phyloP scores from a whole-genome alignment of 2,797 vertebrate genomes.

The Pygocentrus nattereri region DNA sequence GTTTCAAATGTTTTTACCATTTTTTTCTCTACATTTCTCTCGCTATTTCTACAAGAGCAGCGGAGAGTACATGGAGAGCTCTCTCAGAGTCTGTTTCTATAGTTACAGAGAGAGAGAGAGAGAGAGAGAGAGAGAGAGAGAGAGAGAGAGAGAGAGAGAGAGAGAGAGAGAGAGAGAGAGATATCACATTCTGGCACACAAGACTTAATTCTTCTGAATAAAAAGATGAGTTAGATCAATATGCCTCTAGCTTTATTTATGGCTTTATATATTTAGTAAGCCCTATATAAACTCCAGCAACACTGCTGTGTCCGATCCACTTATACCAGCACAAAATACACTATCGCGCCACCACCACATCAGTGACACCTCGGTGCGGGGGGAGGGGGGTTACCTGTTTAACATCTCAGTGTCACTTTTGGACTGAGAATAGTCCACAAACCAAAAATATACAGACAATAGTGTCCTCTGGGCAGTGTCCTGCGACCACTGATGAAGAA shows the following conservation, averaged over 20 bases:
- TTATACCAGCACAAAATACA: too few species aligned
- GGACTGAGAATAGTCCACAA: too few species aligned
- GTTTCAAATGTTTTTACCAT: not conserved
- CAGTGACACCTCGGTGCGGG: too few species aligned
- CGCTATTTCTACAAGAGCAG: not conserved
- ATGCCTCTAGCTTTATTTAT: not conserved
- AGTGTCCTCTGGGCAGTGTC: too few species aligned
- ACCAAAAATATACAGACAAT: too few species aligned
- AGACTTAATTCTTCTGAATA: too few species aligned
- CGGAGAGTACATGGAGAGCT: slow-evolving; percentile 24
- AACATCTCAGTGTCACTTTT: too few species aligned
- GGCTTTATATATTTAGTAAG: not conserved
- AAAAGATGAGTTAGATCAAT: not conserved
- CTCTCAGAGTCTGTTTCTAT: slow-evolving; percentile 70
- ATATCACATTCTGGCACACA: not conserved
- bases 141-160: not conserved
- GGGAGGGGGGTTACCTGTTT: too few species aligned
- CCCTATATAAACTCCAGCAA: not conserved
- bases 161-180: not conserved
- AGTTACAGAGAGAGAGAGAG: slow-evolving; percentile 61
- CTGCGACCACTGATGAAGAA: too few species aligned
- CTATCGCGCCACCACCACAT: too few species aligned
- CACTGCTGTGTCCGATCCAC: too few species aligned
- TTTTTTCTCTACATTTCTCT: not conserved
- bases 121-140: slow-evolving; percentile 18